A percentile compares a stretch with the other conserved stretches of the same genome.
Conservation (phyloP, 30 jellyfish, hydroid and myxozoan species). For the Mastigias papua region DNA sequence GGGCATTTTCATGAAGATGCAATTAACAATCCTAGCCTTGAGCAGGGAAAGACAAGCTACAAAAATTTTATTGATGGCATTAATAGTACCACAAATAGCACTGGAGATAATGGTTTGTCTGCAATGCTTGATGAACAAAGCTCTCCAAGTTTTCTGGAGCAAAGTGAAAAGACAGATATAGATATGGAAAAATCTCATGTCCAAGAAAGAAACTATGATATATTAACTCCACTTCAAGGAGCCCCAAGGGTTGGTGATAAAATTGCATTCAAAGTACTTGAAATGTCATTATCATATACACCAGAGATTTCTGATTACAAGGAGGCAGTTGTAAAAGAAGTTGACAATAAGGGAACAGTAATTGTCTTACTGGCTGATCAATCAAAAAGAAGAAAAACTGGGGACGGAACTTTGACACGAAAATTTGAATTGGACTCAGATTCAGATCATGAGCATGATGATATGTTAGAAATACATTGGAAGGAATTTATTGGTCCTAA, state of each 20-base stretch:
- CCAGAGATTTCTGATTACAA: conserved; percentile 67
- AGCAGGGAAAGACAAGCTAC: too few species aligned
- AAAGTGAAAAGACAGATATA: neutral
- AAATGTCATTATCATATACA: conserved; percentile 53
- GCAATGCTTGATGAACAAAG: too few species aligned
- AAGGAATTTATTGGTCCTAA: conserved; percentile 15
- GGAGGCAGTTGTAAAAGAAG: conserved; percentile 39
- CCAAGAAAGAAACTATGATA: neutral
- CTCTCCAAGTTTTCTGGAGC: too few species aligned
- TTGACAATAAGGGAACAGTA: conserved; percentile 1
- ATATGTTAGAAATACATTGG: conserved; percentile 30
- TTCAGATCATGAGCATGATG: conserved; percentile 18
- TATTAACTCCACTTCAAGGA: conserved; percentile 34
- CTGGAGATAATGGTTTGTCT: too few species aligned
- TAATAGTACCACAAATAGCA: neutral
- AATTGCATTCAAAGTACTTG: conserved; percentile 53
- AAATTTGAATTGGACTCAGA: conserved; percentile 39
- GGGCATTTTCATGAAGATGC: too few species aligned
- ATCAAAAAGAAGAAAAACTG: conserved; percentile 13
- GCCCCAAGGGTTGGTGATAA: conserved; percentile 67
- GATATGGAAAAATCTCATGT: neutral
- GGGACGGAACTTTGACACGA: conserved; percentile 36
- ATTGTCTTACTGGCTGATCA: conserved; percentile 19
- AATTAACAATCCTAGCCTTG: too few species aligned
- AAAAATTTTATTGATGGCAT: neutral